Base-by-base conservation (phyloP, 2,113 vertebrate genomes). In the Ramphastos sulfuratus region DNA sequence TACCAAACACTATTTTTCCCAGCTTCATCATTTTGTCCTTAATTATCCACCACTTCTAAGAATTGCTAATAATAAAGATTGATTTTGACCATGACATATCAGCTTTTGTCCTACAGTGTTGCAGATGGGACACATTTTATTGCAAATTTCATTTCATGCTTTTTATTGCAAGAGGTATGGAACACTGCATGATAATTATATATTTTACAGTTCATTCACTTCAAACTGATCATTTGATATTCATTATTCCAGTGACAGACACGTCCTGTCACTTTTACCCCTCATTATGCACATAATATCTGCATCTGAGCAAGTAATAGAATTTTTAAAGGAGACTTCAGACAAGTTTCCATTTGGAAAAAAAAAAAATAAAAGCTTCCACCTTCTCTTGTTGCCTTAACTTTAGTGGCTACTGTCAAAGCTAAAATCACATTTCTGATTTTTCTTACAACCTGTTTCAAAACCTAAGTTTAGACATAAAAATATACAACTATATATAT, bases 191-290 rank as follows among this genome's bases (percentile, higher is more conserved):
- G 76, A 82, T 94, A 97, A 97, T 97, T 96, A 96, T 78, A 86
- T 94, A 95, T 96, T 97, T 97, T 95, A 97, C 61, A 94, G 94
- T 97, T 95, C 93, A 96, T 96, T 97, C 94, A 94, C 87, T 95
- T 76, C 86, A 95, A 95, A 97, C 76, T 58, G 77, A 90, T 94
- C 50, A 75, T 96, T 95, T 96, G 58, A 86, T 95, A 97, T 94
- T 97, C 85, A 84, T 67, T 87, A 92, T 70, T 97, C 73, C 74
- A 61, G 87, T 87, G 93, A 96, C 89, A 97, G 94, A 82, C 56
- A 90, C 1, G 6, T 82, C 75, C 75, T 94, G 56, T 55, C 86
- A 88, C 85, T 82, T 96, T 93, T 82, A 74, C 30, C 76, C 75
- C 78, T 95, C 77, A 79, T 93, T 95, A 92, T 74, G 28, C 24